Percentiles rank a stretch among this genome's conserved stretches.
These are phyloP conservation scores for Dallia pectoralis DNA, from an alignment of 2,797 vertebrate genomes.

Conservation along the genomic window DNA sequence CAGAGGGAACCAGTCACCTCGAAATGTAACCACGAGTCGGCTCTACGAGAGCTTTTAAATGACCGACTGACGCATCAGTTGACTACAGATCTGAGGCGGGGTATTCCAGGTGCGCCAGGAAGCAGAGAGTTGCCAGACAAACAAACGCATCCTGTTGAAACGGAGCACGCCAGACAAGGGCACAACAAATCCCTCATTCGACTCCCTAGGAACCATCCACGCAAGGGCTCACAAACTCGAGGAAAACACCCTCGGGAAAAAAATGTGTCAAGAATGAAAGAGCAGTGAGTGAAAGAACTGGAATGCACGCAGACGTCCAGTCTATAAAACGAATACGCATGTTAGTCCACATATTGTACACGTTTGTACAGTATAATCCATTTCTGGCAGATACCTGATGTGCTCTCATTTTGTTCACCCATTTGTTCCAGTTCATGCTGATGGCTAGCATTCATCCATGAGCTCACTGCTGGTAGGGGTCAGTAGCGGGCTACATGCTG, in stretches of 20 bases:
- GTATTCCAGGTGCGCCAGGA: slow-evolving; percentile 23
- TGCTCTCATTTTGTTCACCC: too few species aligned
- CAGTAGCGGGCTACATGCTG: background rate
- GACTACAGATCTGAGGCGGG: background rate
- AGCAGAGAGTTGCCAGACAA: slow-evolving; percentile 19
- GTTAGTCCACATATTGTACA: too few species aligned
- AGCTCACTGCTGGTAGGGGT: slow-evolving; percentile 9
- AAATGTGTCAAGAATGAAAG: too few species aligned
- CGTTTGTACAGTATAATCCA: too few species aligned
- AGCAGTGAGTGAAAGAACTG: background rate
- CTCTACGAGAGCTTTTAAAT: background rate
- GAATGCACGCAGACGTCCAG: background rate
- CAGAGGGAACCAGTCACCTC: background rate
- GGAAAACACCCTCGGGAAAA: too few species aligned
- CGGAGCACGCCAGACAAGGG: slow-evolving; percentile 1
- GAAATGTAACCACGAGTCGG: background rate
- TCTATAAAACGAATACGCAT: background rate
- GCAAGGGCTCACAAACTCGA: background rate
- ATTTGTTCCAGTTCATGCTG: background rate
- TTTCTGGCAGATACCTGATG: too few species aligned
- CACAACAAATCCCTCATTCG: slow-evolving; percentile 12
- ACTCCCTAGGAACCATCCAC: background rate
- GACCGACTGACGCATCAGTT: background rate
- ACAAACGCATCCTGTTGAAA: slow-evolving; percentile 21
- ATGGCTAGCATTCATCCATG: slow-evolving; percentile 12